Percentiles rank a stretch among this genome's conserved stretches.
Conservation (phyloP, 2,797 vertebrate species). For the Hydrophis major region DNA sequence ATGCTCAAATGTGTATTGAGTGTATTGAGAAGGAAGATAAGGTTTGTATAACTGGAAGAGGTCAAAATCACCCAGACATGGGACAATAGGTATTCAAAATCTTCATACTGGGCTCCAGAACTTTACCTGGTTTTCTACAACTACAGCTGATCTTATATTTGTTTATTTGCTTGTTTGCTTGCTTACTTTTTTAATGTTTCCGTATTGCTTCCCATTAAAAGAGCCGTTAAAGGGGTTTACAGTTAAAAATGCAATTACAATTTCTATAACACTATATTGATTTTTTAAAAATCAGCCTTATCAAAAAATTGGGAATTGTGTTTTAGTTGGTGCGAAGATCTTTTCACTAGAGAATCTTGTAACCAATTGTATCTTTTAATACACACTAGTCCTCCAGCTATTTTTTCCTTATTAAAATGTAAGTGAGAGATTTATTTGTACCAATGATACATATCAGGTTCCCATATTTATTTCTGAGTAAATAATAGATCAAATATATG, state of each 20-base stretch:
- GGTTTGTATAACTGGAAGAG: neutral
- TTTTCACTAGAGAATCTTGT: neutral
- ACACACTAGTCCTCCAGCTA: neutral
- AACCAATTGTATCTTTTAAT: neutral
- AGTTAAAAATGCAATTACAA: neutral
- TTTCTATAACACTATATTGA: neutral
- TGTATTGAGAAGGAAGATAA: neutral
- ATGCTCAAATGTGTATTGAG: too few relatives aligned
- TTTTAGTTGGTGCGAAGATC: neutral
- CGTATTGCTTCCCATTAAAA: neutral
- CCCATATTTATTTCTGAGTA: neutral
- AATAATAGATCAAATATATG: too few relatives aligned
- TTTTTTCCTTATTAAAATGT: neutral
- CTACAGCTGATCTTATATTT: neutral
- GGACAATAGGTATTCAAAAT: neutral
- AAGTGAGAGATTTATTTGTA: neutral
- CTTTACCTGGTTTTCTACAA: neutral
- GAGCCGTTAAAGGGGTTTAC: neutral
- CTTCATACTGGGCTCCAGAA: neutral
- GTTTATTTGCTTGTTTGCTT: neutral
- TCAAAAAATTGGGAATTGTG: neutral
- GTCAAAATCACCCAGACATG: neutral
- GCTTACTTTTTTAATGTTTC: neutral
- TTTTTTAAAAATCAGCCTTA: neutral
- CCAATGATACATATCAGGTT: neutral